phyloP scores from a whole-genome alignment of 1,140 invertebrate genomes.

The Drosophila pachea region DNA sequence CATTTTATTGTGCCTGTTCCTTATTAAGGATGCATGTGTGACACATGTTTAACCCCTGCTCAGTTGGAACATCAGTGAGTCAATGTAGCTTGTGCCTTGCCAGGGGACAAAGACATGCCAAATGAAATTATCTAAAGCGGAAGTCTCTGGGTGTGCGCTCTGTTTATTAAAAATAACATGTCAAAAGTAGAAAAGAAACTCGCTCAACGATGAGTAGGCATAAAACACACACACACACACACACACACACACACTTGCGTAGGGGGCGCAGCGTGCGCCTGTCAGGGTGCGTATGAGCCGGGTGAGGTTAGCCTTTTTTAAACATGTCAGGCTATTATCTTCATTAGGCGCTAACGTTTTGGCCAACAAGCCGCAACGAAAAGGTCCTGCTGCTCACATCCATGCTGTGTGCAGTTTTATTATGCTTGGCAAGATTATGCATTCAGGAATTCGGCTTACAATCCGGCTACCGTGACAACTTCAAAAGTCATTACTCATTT shows the following conservation, averaged over 20 bases:
- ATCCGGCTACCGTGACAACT: constrained; percentile 65
- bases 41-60: constrained; percentile 39
- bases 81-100: constrained; percentile 22
- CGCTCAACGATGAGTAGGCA: constrained; percentile 53
- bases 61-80: constrained; percentile 37
- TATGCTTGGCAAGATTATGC: constrained; percentile 43
- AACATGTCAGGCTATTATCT: constrained; percentile 73
- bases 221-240: constrained; percentile 35
- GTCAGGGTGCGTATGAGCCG: constrained; percentile 4
- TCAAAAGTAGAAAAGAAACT: constrained; percentile 50
- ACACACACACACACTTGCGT: not conserved
- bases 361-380: constrained; percentile 15
- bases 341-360: constrained; percentile 72
- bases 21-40: constrained; percentile 63
- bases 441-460: constrained; percentile 28
- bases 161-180: constrained; percentile 77
- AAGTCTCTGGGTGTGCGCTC: constrained; percentile 45
- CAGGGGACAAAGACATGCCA: constrained; percentile 29
- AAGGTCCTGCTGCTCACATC: constrained; percentile 28
- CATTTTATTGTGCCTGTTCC: constrained; percentile 57
- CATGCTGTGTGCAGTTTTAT: constrained; percentile 24
- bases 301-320: constrained; percentile 48
- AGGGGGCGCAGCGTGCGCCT: constrained; percentile 7
- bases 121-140: constrained; percentile 50
- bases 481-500: constrained; percentile 78